phyloP scores from a whole-genome alignment of 2,113 vertebrate species.

The Mastomys natalensis region DNA sequence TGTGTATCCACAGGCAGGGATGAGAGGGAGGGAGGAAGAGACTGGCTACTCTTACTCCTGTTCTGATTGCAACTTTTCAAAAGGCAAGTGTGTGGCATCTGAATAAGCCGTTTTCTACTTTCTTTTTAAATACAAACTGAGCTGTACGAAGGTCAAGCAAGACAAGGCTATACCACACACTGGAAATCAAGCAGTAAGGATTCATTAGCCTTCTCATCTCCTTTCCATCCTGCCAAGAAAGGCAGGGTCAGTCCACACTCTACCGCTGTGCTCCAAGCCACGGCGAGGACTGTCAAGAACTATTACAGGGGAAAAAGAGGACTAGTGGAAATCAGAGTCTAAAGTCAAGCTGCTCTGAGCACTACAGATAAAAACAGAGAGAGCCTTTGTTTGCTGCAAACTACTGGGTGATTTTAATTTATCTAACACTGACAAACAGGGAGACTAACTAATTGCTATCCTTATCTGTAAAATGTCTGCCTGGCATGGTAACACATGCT shows the following conservation, averaged over 20 bases:
- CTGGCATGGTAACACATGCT: too few species aligned
- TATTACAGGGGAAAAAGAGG: background rate
- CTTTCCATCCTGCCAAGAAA: background rate
- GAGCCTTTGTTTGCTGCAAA: background rate
- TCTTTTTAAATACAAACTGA: background rate
- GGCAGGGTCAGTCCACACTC: background rate
- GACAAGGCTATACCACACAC: background rate
- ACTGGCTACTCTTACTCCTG: background rate
- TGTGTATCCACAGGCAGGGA: background rate
- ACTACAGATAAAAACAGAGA: conserved; percentile 3
- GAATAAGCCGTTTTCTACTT: background rate
- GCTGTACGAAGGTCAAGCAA: background rate
- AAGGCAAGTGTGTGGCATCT: background rate
- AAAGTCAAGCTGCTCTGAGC: conserved; percentile 52
- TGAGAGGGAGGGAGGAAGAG: background rate
- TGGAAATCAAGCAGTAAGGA: background rate
- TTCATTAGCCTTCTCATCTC: background rate
- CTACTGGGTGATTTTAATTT: background rate
- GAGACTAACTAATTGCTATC: background rate
- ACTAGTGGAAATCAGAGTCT: background rate
- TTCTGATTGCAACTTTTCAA: background rate
- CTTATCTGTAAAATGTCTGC: background rate
- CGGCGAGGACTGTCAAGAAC: background rate
- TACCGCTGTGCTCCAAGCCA: background rate
- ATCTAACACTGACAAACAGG: background rate